Base-by-base conservation (phyloP, 1,140 invertebrate genomes). In the Drosophila repleta region DNA sequence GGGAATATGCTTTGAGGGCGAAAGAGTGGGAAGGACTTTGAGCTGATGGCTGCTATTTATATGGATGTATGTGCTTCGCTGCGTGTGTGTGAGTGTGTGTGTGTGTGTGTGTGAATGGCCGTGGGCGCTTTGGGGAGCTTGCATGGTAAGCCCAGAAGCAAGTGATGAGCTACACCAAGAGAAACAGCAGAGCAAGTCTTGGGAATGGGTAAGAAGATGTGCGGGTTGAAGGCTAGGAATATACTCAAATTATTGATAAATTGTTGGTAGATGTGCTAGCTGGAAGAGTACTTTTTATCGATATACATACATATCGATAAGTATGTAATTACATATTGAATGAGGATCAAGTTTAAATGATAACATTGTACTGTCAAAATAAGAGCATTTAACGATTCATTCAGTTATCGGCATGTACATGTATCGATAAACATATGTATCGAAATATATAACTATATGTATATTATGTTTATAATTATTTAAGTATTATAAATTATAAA, bases 1-100 rank as follows among this genome's bases (percentile, higher is more conserved):
- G 37, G 24, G 37, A 11, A 55, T 35, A 35, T 35, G 32, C 10
- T 35, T 11, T 11, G 67, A 35, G 45, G 6, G 45, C 45, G 5
- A 45, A 18, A 4, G 43, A 20, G 8, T 17, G 13, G 24, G 24
- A 7, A 29, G 24, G 48, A 29, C 70, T 79, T 68, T 71, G 67
- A 78, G 62, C 81, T 85, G 82, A 85, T 77, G 82, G 78, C 62
- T 85, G 66, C 68, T 78, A 87, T 76, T 72, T 87, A 74, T 71
- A 71, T 64, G 72, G 55, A 55, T 75, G 61, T 75, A 62, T 39
- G 35, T 48, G 48, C 11, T 35, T 17, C 39, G 48, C 10, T 48
- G 39, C 53, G 53, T 4, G 37, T 4, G 11, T 39, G 37, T 39
- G 37, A 5, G 1, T 13, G 35, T 8, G 37, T 41, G 39, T 17